Evolutionary conservation across 2,888 invertebrate species (phyloP), one percentile per base, ranked within the genome.

Genomic region (Exocentrus adspersus): DNA sequence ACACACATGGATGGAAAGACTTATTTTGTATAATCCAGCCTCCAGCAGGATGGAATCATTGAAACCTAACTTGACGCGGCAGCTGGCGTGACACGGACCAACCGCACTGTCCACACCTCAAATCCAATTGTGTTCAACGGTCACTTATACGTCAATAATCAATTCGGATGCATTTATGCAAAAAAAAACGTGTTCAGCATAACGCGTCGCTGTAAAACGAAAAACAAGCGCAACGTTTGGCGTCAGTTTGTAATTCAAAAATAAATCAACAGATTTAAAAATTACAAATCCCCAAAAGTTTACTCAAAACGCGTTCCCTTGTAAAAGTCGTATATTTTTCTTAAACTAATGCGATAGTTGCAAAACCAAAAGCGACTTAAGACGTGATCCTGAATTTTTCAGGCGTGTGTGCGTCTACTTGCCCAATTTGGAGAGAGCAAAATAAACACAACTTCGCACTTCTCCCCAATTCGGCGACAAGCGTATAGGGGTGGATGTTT

Each of bases 401-500:
- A 19, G 21, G 45, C 32, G 45, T 32, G 32, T 61, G 17, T 54
- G 48, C 42, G 51, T 17, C 24, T 45, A 21, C 42, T 21, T 51
- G 43, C 20, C 51, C 42, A 56, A 56, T 60, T 52, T 51, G 16
- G 24, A 43, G 42, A 21, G 30, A 12, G 48, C 21, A 62, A 62
- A 45, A 57, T 62, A 62, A 62, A 62, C 61, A 61, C 50, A 57
- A 62, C 50, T 62, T 57, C 32, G 56, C 62, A 62, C 62, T 57
- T 37, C 56, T 46, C 50, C 56, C 62, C 32, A 21, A 30, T 28
- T 30, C 32, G 32, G 37, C 56, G 19, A 56, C 48, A 42, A 43
- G 43, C 46, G 54, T 43, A n/a, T n/a, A 50, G 51, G 64, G 60
- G 59, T 21, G 59, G 24, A 60, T 64, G 59, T 68, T 67, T 68